A percentile compares a stretch with the other conserved stretches of the same genome.
Evolutionary conservation across 2,888 invertebrate species (phyloP).

Genomic region (Callinectes sapidus): DNA sequence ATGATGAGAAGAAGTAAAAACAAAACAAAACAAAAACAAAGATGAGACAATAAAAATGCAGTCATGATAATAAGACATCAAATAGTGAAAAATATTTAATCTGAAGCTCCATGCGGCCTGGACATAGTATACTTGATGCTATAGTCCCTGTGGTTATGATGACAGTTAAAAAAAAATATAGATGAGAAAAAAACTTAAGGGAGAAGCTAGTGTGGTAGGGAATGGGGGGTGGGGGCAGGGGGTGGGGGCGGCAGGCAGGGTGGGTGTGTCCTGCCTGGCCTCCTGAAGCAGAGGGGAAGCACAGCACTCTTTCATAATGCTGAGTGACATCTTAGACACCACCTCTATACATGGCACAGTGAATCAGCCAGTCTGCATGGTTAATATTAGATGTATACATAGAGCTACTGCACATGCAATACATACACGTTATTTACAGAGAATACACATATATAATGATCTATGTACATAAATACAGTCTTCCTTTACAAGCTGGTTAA

Average conservation of each 20-base stretch:
- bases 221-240: not conserved
- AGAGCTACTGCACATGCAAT: slow-evolving; percentile 47
- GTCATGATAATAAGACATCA: too few relatives aligned
- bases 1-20: too few relatives aligned
- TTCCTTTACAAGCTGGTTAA: slow-evolving; percentile 48
- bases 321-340: not conserved
- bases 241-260: not conserved
- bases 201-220: slow-evolving; percentile 14
- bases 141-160: slow-evolving; percentile 39
- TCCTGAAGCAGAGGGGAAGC: not conserved
- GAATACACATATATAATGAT: slow-evolving; percentile 40
- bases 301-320: not conserved
- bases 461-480: slow-evolving; percentile 64
- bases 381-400: slow-evolving; percentile 48
- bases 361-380: slow-evolving; percentile 43
- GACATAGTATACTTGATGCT: slow-evolving; percentile 49
- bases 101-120: slow-evolving; percentile 55
- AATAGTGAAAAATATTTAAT: slow-evolving; percentile 43
- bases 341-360: slow-evolving; percentile 54
- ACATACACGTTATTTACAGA: slow-evolving; percentile 58
- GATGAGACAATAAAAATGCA: too few relatives aligned
- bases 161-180: not conserved
- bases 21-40: too few relatives aligned
- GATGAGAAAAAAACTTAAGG: too few relatives aligned
- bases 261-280: not conserved